Percentiles rank a stretch among this genome's conserved stretches.
phyloP scores from a whole-genome alignment of 2,888 invertebrate genomes.

The Lymantria dispar region DNA sequence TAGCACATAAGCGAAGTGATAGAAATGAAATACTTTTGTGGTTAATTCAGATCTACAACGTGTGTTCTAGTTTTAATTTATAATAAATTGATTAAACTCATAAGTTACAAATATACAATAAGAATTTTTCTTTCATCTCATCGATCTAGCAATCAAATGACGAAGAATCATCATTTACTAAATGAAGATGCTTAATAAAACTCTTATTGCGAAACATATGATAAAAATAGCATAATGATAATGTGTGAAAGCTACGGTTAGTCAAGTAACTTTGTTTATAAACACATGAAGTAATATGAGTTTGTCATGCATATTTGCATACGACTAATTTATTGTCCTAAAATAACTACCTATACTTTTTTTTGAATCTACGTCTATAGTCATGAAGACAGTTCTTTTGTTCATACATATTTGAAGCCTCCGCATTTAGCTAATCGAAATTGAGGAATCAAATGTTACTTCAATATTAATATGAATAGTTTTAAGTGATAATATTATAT shows the following conservation, averaged over 20 bases:
- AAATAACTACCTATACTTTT: conserved; percentile 48
- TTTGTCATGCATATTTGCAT: conserved; percentile 71
- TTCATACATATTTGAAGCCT: conserved; percentile 60
- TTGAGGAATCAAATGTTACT: conserved; percentile 63
- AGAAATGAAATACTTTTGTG: conserved; percentile 39
- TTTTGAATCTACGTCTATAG: conserved; percentile 68
- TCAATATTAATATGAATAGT: conserved; percentile 38
- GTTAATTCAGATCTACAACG: conserved; percentile 37
- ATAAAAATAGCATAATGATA: conserved; percentile 41
- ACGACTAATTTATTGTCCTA: conserved; percentile 56
- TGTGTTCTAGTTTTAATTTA: conserved; percentile 31
- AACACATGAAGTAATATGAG: conserved; percentile 80
- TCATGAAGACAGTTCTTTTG: conserved; percentile 80
- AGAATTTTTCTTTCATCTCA: conserved; percentile 33
- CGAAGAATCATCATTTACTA: conserved; percentile 12
- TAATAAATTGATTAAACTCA: conserved; percentile 15
- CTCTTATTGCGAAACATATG: conserved; percentile 53
- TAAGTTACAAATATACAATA: conserved; percentile 37
- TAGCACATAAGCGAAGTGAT: conserved; percentile 53
- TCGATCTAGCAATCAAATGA: conserved; percentile 20
- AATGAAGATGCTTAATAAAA: conserved; percentile 37
- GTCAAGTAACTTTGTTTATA: conserved; percentile 81
- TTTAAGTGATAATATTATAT: conserved; percentile 44
- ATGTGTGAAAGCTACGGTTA: conserved; percentile 67
- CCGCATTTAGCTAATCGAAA: conserved; percentile 69